phyloP scores from a whole-genome alignment of 2,888 invertebrate genomes.

The Drosophila pseudotakahashii region DNA sequence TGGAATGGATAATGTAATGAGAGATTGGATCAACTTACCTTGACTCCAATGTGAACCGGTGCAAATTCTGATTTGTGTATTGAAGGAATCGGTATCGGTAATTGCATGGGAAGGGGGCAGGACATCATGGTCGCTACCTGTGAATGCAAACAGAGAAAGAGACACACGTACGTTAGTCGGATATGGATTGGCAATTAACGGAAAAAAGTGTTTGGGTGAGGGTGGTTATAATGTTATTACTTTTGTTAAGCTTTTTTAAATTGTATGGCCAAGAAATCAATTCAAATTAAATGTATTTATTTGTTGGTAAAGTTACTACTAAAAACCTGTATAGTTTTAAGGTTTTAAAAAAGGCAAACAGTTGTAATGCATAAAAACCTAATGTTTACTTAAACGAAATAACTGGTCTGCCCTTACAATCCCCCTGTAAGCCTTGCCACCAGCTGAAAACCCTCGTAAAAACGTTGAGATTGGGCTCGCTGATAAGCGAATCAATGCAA shows the following conservation, averaged over 20 bases:
- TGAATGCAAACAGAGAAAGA: constrained; percentile 57
- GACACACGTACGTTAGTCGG: constrained; percentile 56
- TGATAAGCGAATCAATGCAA: constrained; percentile 39
- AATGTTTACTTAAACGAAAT: no score
- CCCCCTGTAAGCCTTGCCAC: neutral
- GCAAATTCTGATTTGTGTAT: constrained; percentile 84
- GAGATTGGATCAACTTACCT: constrained; percentile 76
- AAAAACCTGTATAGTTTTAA: no score
- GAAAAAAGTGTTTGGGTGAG: neutral
- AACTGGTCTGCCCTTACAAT: neutral
- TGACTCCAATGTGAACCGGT: constrained; percentile 84
- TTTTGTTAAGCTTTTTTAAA: no score
- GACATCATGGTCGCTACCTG: constrained; percentile 85
- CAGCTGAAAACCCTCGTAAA: neutral
- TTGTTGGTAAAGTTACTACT: no score
- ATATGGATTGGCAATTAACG: constrained; percentile 10
- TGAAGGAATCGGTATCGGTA: constrained; percentile 84
- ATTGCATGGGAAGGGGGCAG: constrained; percentile 85
- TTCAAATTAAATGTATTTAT: no score
- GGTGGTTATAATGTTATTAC: neutral
- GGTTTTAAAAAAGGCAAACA: no score
- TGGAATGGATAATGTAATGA: constrained; percentile 15
- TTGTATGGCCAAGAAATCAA: no score
- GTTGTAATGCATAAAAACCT: no score
- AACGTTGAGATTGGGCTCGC: constrained; percentile 7